A percentile compares a stretch with the other conserved stretches of the same genome.
Conservation (phyloP, 2,113 vertebrate species). For the Cryptotis parvus region DNA sequence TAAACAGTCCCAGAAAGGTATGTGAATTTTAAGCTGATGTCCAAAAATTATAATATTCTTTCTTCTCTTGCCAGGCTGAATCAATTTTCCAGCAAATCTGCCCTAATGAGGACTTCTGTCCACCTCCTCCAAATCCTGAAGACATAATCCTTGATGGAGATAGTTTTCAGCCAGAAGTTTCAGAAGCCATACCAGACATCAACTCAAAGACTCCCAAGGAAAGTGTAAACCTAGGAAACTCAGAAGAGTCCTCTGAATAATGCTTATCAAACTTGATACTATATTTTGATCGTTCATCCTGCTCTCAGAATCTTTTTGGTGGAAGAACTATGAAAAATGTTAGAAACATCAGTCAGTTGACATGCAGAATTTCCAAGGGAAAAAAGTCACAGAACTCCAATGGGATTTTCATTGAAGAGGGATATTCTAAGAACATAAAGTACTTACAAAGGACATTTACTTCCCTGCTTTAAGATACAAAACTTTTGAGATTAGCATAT, state of each 20-base stretch:
- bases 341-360: slow-evolving; percentile 3
- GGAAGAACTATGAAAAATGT: slow-evolving; percentile 48
- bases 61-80: slow-evolving; percentile 89
- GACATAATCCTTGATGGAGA: slow-evolving; percentile 95
- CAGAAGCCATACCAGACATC: slow-evolving; percentile 71
- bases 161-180: slow-evolving; percentile 79
- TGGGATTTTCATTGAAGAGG: slow-evolving; percentile 64
- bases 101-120: slow-evolving; percentile 95
- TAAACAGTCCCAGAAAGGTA: background rate
- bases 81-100: slow-evolving; percentile 92
- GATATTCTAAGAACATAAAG: slow-evolving; percentile 43
- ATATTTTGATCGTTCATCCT: slow-evolving; percentile 17
- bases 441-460: slow-evolving; percentile 59
- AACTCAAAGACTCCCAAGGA: slow-evolving; percentile 76
- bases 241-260: slow-evolving; percentile 73
- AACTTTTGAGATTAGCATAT: slow-evolving; percentile 45
- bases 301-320: slow-evolving; percentile 33
- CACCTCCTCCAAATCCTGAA: slow-evolving; percentile 95
- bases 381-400: slow-evolving; percentile 28
- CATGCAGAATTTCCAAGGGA: slow-evolving; percentile 22
- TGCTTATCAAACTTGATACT: slow-evolving; percentile 12
- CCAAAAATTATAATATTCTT: slow-evolving; percentile 46
- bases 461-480: slow-evolving; percentile 54
- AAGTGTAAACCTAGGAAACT: slow-evolving; percentile 31
- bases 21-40: slow-evolving; percentile 31